Evolutionary conservation across 2,888 invertebrate species (phyloP).

Genomic region (Miltochrista miniata): DNA sequence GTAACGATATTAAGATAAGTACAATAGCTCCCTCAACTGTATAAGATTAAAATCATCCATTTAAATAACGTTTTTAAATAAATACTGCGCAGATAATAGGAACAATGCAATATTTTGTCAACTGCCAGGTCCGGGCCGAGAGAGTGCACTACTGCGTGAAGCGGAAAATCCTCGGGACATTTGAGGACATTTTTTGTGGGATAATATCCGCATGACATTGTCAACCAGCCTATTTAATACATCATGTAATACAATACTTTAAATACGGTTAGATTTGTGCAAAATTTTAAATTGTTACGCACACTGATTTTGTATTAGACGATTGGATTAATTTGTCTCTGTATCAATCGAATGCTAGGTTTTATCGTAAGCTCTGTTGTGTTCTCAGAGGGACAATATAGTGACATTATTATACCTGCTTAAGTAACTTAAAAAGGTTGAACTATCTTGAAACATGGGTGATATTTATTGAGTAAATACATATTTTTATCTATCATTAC

Average conservation of each 20-base stretch:
- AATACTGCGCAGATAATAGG: constrained; percentile 81
- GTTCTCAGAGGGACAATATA: constrained; percentile 15
- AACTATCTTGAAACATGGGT: constrained; percentile 7
- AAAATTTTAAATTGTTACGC: constrained; percentile 81
- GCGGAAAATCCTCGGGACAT: constrained; percentile 83
- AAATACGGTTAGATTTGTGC: constrained; percentile 82
- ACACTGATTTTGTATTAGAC: constrained; percentile 68
- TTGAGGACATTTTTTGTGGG: constrained; percentile 83
- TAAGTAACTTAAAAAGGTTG: constrained; percentile 8
- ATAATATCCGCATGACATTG: constrained; percentile 83
- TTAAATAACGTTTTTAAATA: constrained; percentile 84
- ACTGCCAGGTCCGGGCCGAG: constrained; percentile 77
- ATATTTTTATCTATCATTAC: constrained; percentile 16
- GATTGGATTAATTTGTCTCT: constrained; percentile 72
- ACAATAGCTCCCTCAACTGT: constrained; percentile 75
- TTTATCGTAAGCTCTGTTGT: constrained; percentile 18
- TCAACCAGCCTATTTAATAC: constrained; percentile 82
- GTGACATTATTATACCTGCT: constrained; percentile 20
- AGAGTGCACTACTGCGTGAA: constrained; percentile 81
- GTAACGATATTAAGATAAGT: constrained; percentile 67
- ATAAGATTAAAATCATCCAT: constrained; percentile 82
- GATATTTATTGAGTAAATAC: constrained; percentile 8
- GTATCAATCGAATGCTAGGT: constrained; percentile 31
- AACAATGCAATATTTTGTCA: constrained; percentile 84
- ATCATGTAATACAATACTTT: constrained; percentile 82